Base-by-base conservation (phyloP, 2,888 invertebrate species). In the Bellardia bayeri region DNA sequence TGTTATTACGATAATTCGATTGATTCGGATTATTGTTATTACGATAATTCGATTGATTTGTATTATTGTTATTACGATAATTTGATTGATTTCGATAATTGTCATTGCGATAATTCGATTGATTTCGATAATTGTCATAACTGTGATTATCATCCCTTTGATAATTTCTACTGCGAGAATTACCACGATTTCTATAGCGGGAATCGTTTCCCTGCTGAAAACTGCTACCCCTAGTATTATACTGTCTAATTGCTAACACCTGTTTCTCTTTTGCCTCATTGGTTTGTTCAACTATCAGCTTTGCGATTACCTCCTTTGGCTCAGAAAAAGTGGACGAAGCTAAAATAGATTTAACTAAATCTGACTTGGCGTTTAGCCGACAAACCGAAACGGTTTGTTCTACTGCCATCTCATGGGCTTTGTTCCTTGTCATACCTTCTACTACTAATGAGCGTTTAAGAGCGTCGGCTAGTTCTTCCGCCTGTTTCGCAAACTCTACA, bases 341-440 rank as follows among this genome's bases (percentile, higher is more conserved):
- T 42, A 51, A 76, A 76, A 33, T 40, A 42, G 45, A 72, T 11
- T 72, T 72, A 40, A 72, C 58, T 58, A 72, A 72, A 63, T 75
- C 75, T n/a, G 75, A 75, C 33, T 42, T 78, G 9, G 76, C 66
- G 40, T 78, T 78, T 14, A 75, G 14, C 2, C 74, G 74, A 14
- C 63, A 63, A 14, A 61, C 63, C 7, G 23, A 3, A 13, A 76
- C 64, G 3, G 76, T 76, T 54, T 51, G 64, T 14, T 64, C 63
- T 16, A 61, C 49, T 63, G 40, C 68, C 61, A 58, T 61, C 11
- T 66, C 61, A 63, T 85, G 78, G 54, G 51, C 54, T 13, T 68
- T 85, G n/a, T 40, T 58, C 33, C 16, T 75, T 81, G 61, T 23
- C 3, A 37, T 75, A 3, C 75, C 42, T 8, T 75, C 49, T 30